Base-by-base conservation (phyloP, 2,113 vertebrate genomes). In the Perccottus glenii region DNA sequence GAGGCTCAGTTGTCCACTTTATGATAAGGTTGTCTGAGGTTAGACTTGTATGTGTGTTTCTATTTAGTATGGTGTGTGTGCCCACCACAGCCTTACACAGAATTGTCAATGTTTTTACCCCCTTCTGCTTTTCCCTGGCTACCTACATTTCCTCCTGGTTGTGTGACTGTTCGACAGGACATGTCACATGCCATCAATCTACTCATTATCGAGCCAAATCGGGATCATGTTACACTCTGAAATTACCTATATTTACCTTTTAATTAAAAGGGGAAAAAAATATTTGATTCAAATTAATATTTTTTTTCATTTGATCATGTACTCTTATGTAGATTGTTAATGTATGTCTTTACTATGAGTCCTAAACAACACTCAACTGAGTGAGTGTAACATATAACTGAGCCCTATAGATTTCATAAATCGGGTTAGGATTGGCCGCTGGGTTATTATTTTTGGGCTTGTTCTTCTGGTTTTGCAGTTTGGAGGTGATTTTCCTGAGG, bases 151-250 rank as follows among this genome's bases (percentile, higher is more conserved):
- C 70, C 68, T 69, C 48, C 77, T 51, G 53, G 60, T 66, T 67
- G 61, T 64, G 36, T 67, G 71, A 56, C 66, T 80, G 59, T 81
- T 77, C 81, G 84, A 87, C 74, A 81, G 75, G 56, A 77, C 70
- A 58, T 60, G 71, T 78, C 77, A 70, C 68, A 57, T 84, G 44
- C 64, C 45, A 58, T 85, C 64, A 75, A 61, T 77, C 60, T 68
- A 58, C 53, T 72, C 61, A 55, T 87, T 64, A 76, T 70, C 56
- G 70, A 65, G 53, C 61, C 58, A 67, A 32, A 62, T 38, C 46
- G 69, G 72, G 63, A 70, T 84, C 66, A 59, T 60, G 66, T 77
- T 81, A 71, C 73, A 46, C 35, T 60, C 11, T 46, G 50, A 78
- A 75, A 75, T 82, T 66, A 80, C 42, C 70, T 45, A 56, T 60